These are phyloP conservation scores for Xyrichtys novacula DNA, from an alignment of 2,797 vertebrate genomes.

Conservation along the genomic window DNA sequence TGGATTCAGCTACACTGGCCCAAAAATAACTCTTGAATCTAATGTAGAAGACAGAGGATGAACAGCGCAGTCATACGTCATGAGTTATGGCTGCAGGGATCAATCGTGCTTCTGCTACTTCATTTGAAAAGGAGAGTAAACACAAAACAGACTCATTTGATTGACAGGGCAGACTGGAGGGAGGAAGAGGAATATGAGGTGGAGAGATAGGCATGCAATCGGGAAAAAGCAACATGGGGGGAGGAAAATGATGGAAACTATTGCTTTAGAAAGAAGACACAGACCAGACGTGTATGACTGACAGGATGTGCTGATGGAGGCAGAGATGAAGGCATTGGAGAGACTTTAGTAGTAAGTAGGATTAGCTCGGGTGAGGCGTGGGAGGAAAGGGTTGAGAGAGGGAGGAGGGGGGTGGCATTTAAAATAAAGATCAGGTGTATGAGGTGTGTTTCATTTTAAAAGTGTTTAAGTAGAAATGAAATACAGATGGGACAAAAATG, in stretches of 20 bases:
- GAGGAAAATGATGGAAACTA: conserved; percentile 22
- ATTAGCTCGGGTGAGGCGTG: conserved; percentile 41
- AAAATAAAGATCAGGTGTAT: conserved; percentile 28
- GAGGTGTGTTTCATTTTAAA: not conserved
- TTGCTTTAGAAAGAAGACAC: conserved; percentile 28
- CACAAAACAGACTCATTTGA: conserved; percentile 74
- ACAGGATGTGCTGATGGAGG: conserved; percentile 53
- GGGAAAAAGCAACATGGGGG: conserved; percentile 4
- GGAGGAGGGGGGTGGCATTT: conserved; percentile 51
- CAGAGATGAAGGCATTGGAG: conserved; percentile 25
- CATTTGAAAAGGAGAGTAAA: conserved; percentile 57
- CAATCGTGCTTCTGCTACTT: conserved; percentile 38
- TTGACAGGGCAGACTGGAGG: conserved; percentile 67
- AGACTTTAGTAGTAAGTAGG: conserved; percentile 48
- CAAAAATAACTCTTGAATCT: conserved; percentile 12
- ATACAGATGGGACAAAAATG: not conserved
- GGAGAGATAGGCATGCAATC: conserved; percentile 16
- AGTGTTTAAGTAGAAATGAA: not conserved
- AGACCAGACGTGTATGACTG: conserved; percentile 47
- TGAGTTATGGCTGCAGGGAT: conserved; percentile 44
- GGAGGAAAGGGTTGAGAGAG: conserved; percentile 19
- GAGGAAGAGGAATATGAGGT: conserved; percentile 39
- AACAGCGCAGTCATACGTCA: conserved; percentile 19
- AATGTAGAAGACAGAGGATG: conserved; percentile 24
- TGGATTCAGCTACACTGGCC: not conserved